Base-by-base conservation (phyloP, 23 tunicate species). In the Ciona savignyi region DNA sequence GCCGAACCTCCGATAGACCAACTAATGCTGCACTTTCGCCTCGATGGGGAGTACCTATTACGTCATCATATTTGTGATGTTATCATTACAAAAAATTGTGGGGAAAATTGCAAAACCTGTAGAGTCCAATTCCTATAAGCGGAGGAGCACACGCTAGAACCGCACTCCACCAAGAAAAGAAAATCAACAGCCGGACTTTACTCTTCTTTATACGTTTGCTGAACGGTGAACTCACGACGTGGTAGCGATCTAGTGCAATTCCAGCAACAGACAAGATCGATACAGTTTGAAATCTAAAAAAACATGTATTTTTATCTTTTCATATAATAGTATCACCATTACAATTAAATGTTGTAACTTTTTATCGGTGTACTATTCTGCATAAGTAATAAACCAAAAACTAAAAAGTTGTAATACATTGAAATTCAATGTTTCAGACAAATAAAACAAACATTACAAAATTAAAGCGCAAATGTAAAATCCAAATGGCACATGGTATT, bases 161-260 rank as follows among this genome's bases (percentile, higher is more conserved):
- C 2, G 87, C 83, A 2, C 73, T 25, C 87, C 96, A 88, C 96
- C 96, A 88, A 0, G 81, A 25, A 0, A 78, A 42, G 30, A 68
- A 66, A 31, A 88, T 82, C 30, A 68, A 42, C 29, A 32, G 25
- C 32, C 80, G 76, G 1, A 82, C 96, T 29, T 71, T 63, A 25
- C 74, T 78, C 70, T 73, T 73, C 20, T 73, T 72, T 33, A 81
- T 74, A 0, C 87, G 42, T 26, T 80, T 73, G 51, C 79, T 81
- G 87, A 88, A 88, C 6, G 96, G 96, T 0, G 86, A 78, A 27
- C 84, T 88, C 0, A 88, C 72, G 30, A 88, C 80, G 70, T 88
- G 87, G 70, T 88, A 81, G 1, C 96, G 87, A 60, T 81, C 87
- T 65, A 88, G 20, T 4, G 96, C 96, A 32, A 88, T 82, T 1